Evolutionary conservation across 2,888 invertebrate genomes (phyloP), one percentile per base, ranked within the genome.

Genomic region (Carcina quercana): DNA sequence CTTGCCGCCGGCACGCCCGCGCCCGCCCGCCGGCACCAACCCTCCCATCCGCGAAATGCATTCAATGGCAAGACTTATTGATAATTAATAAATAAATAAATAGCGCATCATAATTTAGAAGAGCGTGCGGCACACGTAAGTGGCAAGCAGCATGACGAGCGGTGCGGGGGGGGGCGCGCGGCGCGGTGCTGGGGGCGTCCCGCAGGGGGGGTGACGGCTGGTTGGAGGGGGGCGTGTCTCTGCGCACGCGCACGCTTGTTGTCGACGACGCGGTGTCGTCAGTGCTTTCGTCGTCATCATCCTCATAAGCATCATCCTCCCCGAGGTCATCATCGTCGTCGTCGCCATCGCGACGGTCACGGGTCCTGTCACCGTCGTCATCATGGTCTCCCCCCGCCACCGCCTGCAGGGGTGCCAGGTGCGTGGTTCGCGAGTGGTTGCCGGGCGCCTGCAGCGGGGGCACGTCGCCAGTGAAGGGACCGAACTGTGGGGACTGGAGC

Each of bases 391-490:
- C 35, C 22, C 42, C 50, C 14, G 36, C 53, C 1, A 54, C 44
- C 34, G 68, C 65, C 1, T 56, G 40, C 0, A 86, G 70, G 19
- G 75, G 53, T 47, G 73, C 73, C 30, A 86, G 47, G 48, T 76
- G 74, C 8, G 86, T 85, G 4, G 54, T 59, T 38, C 43, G 52
- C 1, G 47, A 41, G n/a, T n/a, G 19, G 56, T 51, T n/a, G 36
- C 29, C 13, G 38, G 7, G 12, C 21, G n/a, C 20, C 13, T n/a
- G 34, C 12, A 24, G 57, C 7, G 76, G 64, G 15, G 93, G 92
- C 4, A 91, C 83, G 54, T 93, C 91, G 0, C 93, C 93, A 49
- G 84, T 88, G 47, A 90, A 93, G 2, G 89, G 89, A 1, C 89
- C 90, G 45, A 91, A 91, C 56, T 93, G 93, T 2, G 93, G 93